Evolutionary conservation across 2,888 invertebrate species (phyloP), one percentile per base, ranked within the genome.

Genomic region (Amorpha juglandis): DNA sequence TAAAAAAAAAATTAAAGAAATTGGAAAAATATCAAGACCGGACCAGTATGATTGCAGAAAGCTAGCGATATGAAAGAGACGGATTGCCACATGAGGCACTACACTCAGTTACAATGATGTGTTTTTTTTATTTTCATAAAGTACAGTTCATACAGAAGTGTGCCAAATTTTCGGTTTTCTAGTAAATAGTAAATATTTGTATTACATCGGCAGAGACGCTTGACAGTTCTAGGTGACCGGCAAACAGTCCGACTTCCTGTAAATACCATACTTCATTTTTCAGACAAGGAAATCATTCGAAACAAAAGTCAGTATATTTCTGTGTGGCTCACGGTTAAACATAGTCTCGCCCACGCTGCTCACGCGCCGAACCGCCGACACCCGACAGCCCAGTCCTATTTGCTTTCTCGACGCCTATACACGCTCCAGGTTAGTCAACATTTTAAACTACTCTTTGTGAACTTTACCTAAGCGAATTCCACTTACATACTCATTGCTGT

Each of bases 241-340:
- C 45, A 35, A 52, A 0, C 35, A 27, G 11, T 33, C 12, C 51
- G 33, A 33, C 45, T 63, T 63, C 27, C 62, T 66, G 42, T 53
- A 45, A 63, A 47, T 45, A 27, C 27, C 12, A 35, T 69, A 74
- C 78, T 74, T 80, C 73, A 74, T 69, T 84, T 85, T 86, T 87
- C 80, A 75, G 79, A 84, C 84, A 80, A 87, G 86, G 87, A 91
- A 91, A 89, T 83, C 85, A 81, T 82, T 84, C 78, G 79, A 84
- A 91, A 91, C 91, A 92, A 91, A 91, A 91, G 91, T 90, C 88
- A 87, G 84, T 91, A 89, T 92, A 92, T 90, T 92, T 91, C 84
- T 82, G 92, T 90, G 87, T 88, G 82, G 91, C 91, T 92, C 92
- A 90, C 87, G 85, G 84, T 91, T 92, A 92, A 89, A 91, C 92